Evolutionary conservation across 2,113 vertebrate genomes (phyloP).

Genomic region (Columbina picui): DNA sequence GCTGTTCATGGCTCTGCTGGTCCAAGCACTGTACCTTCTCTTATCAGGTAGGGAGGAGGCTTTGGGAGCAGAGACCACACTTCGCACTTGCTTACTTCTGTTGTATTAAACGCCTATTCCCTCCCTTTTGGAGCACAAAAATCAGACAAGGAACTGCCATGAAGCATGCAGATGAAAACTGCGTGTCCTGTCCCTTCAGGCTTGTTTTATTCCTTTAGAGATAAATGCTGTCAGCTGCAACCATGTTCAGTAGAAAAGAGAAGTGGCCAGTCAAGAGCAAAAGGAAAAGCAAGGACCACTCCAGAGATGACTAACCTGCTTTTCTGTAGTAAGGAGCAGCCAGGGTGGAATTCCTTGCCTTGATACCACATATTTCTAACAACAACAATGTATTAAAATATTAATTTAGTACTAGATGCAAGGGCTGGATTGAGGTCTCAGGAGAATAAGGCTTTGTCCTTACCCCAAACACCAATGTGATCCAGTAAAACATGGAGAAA

Average conservation of each 20-base stretch:
- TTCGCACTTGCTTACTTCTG: neutral
- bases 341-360: neutral
- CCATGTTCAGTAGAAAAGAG: neutral
- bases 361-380: neutral
- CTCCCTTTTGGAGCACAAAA: neutral
- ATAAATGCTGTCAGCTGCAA: neutral
- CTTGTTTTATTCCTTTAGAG: neutral
- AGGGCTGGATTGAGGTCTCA: neutral
- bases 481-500: neutral
- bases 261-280: neutral
- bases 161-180: neutral
- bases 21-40: neutral
- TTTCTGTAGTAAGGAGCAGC: neutral
- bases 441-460: neutral
- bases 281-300: conserved; percentile 11
- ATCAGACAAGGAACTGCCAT: neutral
- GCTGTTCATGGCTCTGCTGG: neutral
- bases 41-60: neutral
- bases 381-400: neutral
- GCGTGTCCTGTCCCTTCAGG: neutral
- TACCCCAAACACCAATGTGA: neutral
- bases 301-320: conserved; percentile 26
- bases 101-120: neutral
- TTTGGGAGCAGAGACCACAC: neutral
- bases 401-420: neutral